Conservation (phyloP, 2,113 vertebrate genomes). For the Solenodon paradoxus region DNA sequence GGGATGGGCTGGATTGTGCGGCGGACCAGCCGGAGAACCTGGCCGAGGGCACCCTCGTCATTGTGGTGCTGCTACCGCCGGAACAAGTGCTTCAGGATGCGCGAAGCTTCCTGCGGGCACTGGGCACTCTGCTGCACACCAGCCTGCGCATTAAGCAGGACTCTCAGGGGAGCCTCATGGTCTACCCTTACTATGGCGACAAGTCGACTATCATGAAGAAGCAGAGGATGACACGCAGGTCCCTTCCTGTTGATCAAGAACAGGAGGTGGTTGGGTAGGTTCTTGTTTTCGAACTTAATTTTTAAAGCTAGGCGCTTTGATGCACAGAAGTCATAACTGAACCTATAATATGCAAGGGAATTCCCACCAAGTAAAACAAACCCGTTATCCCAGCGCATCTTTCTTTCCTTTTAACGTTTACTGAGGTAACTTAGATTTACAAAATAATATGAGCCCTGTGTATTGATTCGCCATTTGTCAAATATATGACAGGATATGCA, state of each 20-base stretch:
- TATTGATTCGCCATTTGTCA: too few relatives aligned
- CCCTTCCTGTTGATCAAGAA: slow-evolving; percentile 84
- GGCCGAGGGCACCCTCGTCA: slow-evolving; percentile 87
- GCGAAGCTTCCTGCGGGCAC: slow-evolving; percentile 88
- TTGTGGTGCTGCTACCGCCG: slow-evolving; percentile 93
- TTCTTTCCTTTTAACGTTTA: too few relatives aligned
- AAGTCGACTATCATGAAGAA: slow-evolving; percentile 61
- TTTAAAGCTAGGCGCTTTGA: neutral
- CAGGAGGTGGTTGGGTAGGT: slow-evolving; percentile 91
- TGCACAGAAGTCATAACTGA: neutral
- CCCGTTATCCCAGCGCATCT: neutral
- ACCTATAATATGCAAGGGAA: neutral
- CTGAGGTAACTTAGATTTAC: too few relatives aligned
- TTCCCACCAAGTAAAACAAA: neutral
- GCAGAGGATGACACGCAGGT: slow-evolving; percentile 66
- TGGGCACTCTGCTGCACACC: slow-evolving; percentile 92
- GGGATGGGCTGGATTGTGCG: slow-evolving; percentile 95
- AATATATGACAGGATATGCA: too few relatives aligned
- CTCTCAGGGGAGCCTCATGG: slow-evolving; percentile 86
- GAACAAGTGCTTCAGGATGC: slow-evolving; percentile 88
- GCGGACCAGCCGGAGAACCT: slow-evolving; percentile 83
- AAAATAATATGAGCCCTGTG: too few relatives aligned
- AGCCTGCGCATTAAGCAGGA: slow-evolving; percentile 89
- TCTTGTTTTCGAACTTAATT: neutral
- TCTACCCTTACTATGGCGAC: slow-evolving; percentile 87